Evolutionary conservation across 2,797 vertebrate genomes (phyloP).

Genomic region (Mormyrus hasselquistii): DNA sequence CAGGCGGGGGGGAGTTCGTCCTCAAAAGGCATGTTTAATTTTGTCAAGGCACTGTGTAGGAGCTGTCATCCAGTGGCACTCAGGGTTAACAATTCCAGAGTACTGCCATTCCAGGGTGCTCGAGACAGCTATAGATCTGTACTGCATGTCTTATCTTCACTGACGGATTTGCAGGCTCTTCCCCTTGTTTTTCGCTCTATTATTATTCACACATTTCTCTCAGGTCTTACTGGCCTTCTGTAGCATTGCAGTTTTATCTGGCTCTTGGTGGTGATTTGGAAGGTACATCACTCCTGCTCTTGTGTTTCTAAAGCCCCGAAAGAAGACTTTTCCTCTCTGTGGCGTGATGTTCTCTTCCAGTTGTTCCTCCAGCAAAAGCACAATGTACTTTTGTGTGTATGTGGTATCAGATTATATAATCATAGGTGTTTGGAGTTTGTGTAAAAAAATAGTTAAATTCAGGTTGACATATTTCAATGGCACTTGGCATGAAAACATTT

Average conservation of each 20-base stretch:
- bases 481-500: constrained; percentile 8
- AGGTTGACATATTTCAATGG: background rate
- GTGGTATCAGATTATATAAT: background rate
- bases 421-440: background rate
- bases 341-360: background rate
- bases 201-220: constrained; percentile 1
- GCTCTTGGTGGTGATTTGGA: background rate
- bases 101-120: background rate
- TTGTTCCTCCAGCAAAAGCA: background rate
- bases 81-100: background rate
- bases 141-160: background rate
- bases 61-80: background rate
- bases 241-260: background rate
- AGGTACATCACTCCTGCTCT: background rate
- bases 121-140: background rate
- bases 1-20: background rate
- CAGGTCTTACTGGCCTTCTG: background rate
- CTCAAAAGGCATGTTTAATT: background rate
- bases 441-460: constrained; percentile 13
- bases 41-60: background rate
- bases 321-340: background rate
- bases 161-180: background rate
- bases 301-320: background rate
- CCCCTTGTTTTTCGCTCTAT: background rate
- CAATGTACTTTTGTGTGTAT: background rate